phyloP scores from a whole-genome alignment of 2,888 invertebrate species.

The Aplocera efformata region DNA sequence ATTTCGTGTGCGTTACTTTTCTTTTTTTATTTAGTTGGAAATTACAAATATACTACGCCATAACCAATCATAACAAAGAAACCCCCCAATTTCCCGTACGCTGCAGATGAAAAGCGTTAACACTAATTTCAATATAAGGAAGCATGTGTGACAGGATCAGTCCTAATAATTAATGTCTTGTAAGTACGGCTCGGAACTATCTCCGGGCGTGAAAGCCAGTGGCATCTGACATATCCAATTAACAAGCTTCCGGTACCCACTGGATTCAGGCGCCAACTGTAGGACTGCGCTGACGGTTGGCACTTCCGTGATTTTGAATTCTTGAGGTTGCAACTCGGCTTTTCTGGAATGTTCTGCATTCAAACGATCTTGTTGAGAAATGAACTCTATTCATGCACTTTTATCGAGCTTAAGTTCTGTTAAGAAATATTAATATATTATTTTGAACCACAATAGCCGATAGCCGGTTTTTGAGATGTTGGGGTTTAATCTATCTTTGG shows the following conservation, averaged over 20 bases:
- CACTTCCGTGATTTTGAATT: constrained; percentile 32
- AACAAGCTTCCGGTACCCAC: constrained; percentile 69
- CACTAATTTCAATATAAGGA: constrained; percentile 13
- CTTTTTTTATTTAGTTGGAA: too few species aligned
- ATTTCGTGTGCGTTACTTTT: too few species aligned
- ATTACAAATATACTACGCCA: too few species aligned
- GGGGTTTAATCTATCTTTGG: too few species aligned
- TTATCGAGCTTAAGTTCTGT: too few species aligned
- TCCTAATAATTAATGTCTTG: constrained; percentile 71
- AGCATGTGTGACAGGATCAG: constrained; percentile 24
- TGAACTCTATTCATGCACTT: too few species aligned
- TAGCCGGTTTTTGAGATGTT: too few species aligned
- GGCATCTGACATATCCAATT: constrained; percentile 80
- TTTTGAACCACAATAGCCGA: too few species aligned
- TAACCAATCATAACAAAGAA: neutral
- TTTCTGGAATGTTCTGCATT: constrained; percentile 1
- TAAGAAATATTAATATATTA: too few species aligned
- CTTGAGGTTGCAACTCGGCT: constrained; percentile 13
- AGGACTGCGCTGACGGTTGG: constrained; percentile 37
- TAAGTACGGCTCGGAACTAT: constrained; percentile 64
- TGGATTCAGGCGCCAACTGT: constrained; percentile 46
- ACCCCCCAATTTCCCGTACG: constrained; percentile 3
- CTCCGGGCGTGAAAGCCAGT: constrained; percentile 68
- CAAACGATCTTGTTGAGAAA: constrained; percentile 1
- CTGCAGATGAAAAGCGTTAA: neutral